Evolutionary conservation across 2,797 vertebrate species (phyloP).

Genomic region (Enteromius fasciolatus): DNA sequence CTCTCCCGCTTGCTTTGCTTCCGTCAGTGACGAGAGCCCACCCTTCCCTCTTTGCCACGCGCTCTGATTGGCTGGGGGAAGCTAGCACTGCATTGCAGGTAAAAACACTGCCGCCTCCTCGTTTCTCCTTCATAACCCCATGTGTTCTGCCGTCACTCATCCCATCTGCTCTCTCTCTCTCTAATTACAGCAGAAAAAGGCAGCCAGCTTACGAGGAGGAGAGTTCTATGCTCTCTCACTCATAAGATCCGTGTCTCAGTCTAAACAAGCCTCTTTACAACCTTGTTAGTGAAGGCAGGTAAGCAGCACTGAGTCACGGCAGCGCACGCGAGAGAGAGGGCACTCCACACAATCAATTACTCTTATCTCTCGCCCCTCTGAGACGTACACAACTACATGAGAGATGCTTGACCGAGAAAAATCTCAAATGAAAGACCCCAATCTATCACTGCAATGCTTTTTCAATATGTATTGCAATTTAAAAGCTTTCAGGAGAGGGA

Average conservation of each 20-base stretch:
- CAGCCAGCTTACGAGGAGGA: neutral
- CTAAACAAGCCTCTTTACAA: slow-evolving; percentile 24
- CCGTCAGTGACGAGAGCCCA: slow-evolving; percentile 67
- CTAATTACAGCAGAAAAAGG: slow-evolving; percentile 27
- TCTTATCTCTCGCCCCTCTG: neutral
- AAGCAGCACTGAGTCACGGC: slow-evolving; percentile 20
- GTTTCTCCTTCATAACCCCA: slow-evolving; percentile 66
- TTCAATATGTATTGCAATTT: neutral
- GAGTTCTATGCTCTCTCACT: slow-evolving; percentile 19
- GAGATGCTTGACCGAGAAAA: neutral
- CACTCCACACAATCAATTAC: slow-evolving; percentile 32
- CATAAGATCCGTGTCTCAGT: slow-evolving; percentile 4
- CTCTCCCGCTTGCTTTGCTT: slow-evolving; percentile 64
- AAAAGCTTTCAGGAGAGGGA: neutral
- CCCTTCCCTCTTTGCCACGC: slow-evolving; percentile 66
- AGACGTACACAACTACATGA: neutral
- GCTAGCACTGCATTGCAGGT: slow-evolving; percentile 93
- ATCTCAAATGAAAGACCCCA: neutral
- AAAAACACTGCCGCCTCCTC: slow-evolving; percentile 57
- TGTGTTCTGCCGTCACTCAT: slow-evolving; percentile 16
- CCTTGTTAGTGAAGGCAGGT: slow-evolving; percentile 39
- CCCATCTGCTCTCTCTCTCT: slow-evolving; percentile 38
- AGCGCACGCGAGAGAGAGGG: too few species aligned
- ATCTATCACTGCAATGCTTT: neutral
- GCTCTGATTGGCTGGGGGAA: slow-evolving; percentile 78